A percentile compares a stretch with the other conserved stretches of the same genome.
These are phyloP conservation scores for Epinephelus fuscoguttatus DNA, from an alignment of 2,113 vertebrate species.

Conservation along the genomic window DNA sequence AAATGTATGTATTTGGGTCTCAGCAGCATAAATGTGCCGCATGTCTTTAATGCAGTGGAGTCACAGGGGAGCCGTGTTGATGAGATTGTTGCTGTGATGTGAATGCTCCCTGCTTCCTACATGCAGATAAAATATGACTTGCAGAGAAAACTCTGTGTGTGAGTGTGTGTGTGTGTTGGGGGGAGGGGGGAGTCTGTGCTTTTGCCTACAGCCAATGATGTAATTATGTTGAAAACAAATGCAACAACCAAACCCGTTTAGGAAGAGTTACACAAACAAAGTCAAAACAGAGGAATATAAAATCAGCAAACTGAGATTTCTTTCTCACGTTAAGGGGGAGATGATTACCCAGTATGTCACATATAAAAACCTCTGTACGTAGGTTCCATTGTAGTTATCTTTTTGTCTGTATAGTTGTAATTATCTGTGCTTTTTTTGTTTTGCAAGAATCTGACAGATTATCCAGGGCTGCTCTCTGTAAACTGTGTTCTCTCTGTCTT, in stretches of 20 bases:
- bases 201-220: constrained; percentile 81
- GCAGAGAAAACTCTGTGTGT: constrained; percentile 19
- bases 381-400: not conserved
- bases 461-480: constrained; percentile 1
- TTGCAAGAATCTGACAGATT: not conserved
- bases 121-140: constrained; percentile 57
- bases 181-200: constrained; percentile 12
- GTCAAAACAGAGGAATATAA: constrained; percentile 50
- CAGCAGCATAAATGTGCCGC: constrained; percentile 42
- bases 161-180: constrained; percentile 5
- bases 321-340: constrained; percentile 4
- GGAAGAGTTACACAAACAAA: constrained; percentile 63
- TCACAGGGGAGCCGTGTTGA: constrained; percentile 61
- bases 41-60: constrained; percentile 50
- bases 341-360: not conserved
- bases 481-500: constrained; percentile 70
- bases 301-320: constrained; percentile 15
- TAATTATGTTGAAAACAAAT: constrained; percentile 83
- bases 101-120: constrained; percentile 43
- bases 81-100: constrained; percentile 57
- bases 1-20: constrained; percentile 71
- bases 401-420: not conserved
- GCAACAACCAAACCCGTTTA: constrained; percentile 69
- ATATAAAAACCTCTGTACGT: not conserved
- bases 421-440: constrained; percentile 7